Percentiles rank a stretch among this genome's conserved stretches.
Conservation (phyloP, 2,888 invertebrate genomes). For the Acanthopleura granulata region DNA sequence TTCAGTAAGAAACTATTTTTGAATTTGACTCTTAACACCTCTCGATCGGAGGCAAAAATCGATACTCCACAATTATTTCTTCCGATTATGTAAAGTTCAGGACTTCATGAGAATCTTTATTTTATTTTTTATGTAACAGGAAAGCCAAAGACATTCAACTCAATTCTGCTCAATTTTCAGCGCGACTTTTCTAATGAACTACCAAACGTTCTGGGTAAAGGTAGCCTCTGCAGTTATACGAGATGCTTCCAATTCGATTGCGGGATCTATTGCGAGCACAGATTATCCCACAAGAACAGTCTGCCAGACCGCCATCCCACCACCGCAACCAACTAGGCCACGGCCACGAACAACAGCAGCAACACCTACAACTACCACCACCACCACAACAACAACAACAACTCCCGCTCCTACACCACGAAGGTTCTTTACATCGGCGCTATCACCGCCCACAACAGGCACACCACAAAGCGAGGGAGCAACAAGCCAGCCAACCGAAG, state of each 20-base stretch:
- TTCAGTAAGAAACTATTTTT: too few relatives aligned
- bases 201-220: constrained; percentile 47
- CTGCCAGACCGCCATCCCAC: constrained; percentile 22
- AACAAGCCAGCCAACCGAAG: not conserved
- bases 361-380: not conserved
- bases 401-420: not conserved
- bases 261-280: not conserved
- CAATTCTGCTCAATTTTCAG: constrained; percentile 28
- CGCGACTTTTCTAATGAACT: constrained; percentile 48
- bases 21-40: too few relatives aligned
- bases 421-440: not conserved
- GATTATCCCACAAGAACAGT: not conserved
- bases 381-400: not conserved
- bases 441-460: not conserved
- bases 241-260: constrained; percentile 30
- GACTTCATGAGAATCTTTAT: too few relatives aligned
- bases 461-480: not conserved
- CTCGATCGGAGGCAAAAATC: too few relatives aligned
- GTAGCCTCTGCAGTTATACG: constrained; percentile 54
- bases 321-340: constrained; percentile 17
- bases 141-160: too few relatives aligned
- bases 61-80: too few relatives aligned
- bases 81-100: too few relatives aligned
- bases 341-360: not conserved
- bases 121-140: too few relatives aligned